phyloP scores from a whole-genome alignment of 1,140 invertebrate species.

The Frieseomelitta varia region DNA sequence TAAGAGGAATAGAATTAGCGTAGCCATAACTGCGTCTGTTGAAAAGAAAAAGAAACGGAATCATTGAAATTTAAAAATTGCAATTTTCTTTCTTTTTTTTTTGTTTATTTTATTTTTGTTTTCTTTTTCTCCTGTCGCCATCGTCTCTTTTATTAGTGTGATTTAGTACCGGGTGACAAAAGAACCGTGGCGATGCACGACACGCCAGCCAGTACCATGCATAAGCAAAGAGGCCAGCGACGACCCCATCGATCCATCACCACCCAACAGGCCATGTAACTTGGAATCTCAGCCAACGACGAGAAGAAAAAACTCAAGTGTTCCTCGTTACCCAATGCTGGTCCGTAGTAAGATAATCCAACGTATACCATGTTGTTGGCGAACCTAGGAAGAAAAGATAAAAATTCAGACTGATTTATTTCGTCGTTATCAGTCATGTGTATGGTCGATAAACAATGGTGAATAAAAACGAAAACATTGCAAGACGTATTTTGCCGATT shows the following conservation, averaged over 20 bases:
- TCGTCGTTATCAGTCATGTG: too few relatives aligned
- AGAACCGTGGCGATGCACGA: constrained; percentile 92
- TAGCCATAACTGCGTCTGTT: constrained; percentile 88
- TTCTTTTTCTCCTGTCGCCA: background rate
- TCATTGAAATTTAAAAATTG: background rate
- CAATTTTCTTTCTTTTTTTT: too few relatives aligned
- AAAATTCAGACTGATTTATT: background rate
- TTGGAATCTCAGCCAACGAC: constrained; percentile 92
- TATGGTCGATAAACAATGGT: background rate
- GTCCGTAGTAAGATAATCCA: constrained; percentile 93
- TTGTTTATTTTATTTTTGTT: too few relatives aligned
- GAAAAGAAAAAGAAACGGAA: constrained; percentile 59
- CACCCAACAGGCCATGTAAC: constrained; percentile 91
- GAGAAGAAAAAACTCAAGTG: constrained; percentile 94
- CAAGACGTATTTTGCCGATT: background rate
- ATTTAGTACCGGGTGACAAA: constrained; percentile 85
- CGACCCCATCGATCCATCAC: constrained; percentile 92
- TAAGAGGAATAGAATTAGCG: constrained; percentile 90
- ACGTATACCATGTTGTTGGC: constrained; percentile 92
- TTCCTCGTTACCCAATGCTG: constrained; percentile 91
- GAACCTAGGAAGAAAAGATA: constrained; percentile 79
- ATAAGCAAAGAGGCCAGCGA: constrained; percentile 91
- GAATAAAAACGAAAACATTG: background rate
- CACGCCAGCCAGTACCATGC: constrained; percentile 91
- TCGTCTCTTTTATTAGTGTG: background rate